Evolutionary conservation across 2,797 vertebrate species (phyloP).

Genomic region (Pelodytes ibericus): DNA sequence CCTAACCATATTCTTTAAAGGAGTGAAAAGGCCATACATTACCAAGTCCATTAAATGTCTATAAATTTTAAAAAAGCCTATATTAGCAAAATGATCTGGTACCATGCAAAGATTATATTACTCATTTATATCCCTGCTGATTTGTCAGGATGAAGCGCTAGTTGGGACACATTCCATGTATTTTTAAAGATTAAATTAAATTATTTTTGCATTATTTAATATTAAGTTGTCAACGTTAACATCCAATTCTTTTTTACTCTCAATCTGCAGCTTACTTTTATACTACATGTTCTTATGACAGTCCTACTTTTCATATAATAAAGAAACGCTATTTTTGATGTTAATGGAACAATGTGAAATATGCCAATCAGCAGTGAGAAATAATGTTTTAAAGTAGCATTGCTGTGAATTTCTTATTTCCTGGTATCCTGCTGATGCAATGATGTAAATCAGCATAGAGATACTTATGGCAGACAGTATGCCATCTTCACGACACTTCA

Average conservation of each 20-base stretch:
- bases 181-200: constrained; percentile 63
- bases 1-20: constrained; percentile 22
- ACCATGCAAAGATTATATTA: constrained; percentile 57
- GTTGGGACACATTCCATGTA: constrained; percentile 58
- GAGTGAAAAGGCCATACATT: constrained; percentile 56
- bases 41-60: constrained; percentile 63
- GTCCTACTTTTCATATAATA: no score
- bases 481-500: no score
- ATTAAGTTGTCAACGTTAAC: constrained; percentile 59
- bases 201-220: constrained; percentile 69
- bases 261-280: constrained; percentile 44
- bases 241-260: constrained; percentile 28
- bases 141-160: constrained; percentile 65
- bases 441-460: no score
- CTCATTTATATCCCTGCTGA: constrained; percentile 67
- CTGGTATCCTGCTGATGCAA: no score
- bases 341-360: no score
- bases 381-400: no score
- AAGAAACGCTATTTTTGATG: no score
- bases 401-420: no score
- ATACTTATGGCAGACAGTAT: no score
- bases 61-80: constrained; percentile 63
- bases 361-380: no score
- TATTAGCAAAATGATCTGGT: constrained; percentile 63
- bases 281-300: background rate